phyloP scores from a whole-genome alignment of 2,888 invertebrate species.

The Scrobipalpa atriplicella region DNA sequence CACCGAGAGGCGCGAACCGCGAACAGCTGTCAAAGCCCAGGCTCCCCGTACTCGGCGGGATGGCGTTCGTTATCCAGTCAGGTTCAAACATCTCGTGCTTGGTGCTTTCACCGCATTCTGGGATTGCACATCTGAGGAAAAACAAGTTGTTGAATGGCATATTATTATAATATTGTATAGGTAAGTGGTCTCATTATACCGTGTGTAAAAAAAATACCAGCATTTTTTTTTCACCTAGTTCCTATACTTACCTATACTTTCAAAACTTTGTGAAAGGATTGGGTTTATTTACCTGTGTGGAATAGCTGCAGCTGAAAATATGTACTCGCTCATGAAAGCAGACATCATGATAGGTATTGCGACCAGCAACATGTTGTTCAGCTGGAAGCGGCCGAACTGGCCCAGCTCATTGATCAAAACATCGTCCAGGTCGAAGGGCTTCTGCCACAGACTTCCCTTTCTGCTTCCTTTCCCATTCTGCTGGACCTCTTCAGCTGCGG shows the following conservation, averaged over 20 bases:
- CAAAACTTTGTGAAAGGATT: too few species aligned
- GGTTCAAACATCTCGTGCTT: constrained; percentile 39
- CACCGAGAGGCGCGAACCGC: constrained; percentile 54
- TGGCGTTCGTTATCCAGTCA: constrained; percentile 57
- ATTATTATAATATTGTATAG: too few species aligned
- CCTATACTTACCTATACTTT: too few species aligned
- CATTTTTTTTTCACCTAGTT: too few species aligned
- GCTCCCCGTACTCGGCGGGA: constrained; percentile 50
- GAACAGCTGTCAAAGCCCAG: constrained; percentile 65
- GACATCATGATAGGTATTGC: constrained; percentile 84
- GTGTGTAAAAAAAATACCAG: too few species aligned
- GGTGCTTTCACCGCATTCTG: constrained; percentile 65
- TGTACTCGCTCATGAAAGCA: constrained; percentile 83
- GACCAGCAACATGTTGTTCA: constrained; percentile 79
- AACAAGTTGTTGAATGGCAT: too few species aligned
- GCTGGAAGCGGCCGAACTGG: constrained; percentile 85
- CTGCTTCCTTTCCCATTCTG: constrained; percentile 20
- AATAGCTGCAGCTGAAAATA: constrained; percentile 83
- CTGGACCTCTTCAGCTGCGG: background rate
- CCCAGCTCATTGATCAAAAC: constrained; percentile 76
- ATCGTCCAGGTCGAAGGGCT: constrained; percentile 63
- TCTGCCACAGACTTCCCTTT: constrained; percentile 38
- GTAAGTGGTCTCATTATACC: too few species aligned
- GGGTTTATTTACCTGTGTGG: constrained; percentile 25
- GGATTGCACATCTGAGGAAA: constrained; percentile 63